phyloP scores from a whole-genome alignment of 2,797 vertebrate genomes.

The Pachyuromys duprasi region DNA sequence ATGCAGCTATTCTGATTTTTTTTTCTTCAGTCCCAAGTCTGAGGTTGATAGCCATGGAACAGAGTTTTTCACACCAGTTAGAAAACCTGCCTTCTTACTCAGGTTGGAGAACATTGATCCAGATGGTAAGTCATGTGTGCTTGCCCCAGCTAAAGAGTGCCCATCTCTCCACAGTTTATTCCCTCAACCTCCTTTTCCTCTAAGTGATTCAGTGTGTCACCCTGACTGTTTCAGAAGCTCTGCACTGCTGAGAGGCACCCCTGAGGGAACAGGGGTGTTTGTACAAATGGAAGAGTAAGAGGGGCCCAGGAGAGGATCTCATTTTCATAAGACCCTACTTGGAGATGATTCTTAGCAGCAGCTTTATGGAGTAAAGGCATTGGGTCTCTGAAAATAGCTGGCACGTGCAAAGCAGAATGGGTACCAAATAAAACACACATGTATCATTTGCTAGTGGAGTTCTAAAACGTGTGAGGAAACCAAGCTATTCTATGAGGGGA shows the following conservation, averaged over 20 bases:
- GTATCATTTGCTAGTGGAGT: background rate
- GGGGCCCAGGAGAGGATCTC: too few species aligned
- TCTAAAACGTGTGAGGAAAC: background rate
- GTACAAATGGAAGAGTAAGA: background rate
- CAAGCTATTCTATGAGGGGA: background rate
- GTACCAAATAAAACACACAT: background rate
- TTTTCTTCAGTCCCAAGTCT: conserved; percentile 54
- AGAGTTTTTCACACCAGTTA: conserved; percentile 60
- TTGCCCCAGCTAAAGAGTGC: conserved; percentile 25
- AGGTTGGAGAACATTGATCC: background rate
- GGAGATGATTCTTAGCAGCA: background rate
- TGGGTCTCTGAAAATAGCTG: background rate
- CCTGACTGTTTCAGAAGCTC: conserved; percentile 4
- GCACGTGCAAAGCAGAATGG: background rate
- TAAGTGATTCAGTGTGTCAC: background rate
- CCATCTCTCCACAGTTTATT: background rate
- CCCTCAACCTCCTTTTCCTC: background rate
- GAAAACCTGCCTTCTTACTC: conserved; percentile 47
- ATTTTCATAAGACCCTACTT: background rate
- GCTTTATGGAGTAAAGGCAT: background rate
- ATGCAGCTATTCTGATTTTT: conserved; percentile 57
- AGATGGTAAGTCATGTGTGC: conserved; percentile 30
- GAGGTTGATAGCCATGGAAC: conserved; percentile 21
- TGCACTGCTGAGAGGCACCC: background rate
- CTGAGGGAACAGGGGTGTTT: background rate